These are phyloP conservation scores for Stichopus horrens DNA, from an alignment of 53 echinoderm and acorn worm genomes.

Conservation along the genomic window DNA sequence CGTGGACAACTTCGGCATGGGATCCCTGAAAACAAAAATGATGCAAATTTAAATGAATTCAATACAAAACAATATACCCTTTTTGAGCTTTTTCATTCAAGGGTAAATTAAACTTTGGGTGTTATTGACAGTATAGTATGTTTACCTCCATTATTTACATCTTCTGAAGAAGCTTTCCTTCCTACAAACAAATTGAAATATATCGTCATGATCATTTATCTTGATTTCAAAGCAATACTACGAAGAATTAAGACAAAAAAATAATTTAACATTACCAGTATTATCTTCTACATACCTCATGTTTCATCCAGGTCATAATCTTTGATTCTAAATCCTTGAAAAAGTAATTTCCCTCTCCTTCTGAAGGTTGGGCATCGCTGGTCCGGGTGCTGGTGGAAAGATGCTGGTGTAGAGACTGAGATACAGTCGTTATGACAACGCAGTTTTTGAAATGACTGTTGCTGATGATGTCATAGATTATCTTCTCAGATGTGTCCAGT, in stretches of 20 bases:
- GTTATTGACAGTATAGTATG: neutral
- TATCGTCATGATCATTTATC: no score
- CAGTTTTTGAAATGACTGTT: conserved; percentile 86
- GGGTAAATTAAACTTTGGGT: neutral
- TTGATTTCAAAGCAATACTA: no score
- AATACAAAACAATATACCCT: neutral
- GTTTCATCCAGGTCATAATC: conserved; percentile 77
- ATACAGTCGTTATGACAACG: conserved; percentile 73
- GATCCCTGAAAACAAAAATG: conserved; percentile 10
- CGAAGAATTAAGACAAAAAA: no score
- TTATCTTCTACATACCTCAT: neutral
- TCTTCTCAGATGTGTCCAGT: conserved; percentile 68
- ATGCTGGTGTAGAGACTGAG: conserved; percentile 75
- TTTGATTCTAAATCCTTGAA: conserved; percentile 74
- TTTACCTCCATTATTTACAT: no score
- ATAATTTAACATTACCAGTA: no score
- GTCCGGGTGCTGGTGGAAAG: conserved; percentile 34
- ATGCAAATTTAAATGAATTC: neutral
- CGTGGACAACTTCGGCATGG: conserved; percentile 67
- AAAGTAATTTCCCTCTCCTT: conserved; percentile 42
- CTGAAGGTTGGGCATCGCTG: conserved; percentile 44
- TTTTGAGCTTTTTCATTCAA: neutral
- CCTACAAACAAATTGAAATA: no score
- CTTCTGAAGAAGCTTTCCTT: no score
- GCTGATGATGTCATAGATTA: conserved; percentile 72